Percentiles rank a stretch among this genome's conserved stretches.
Evolutionary conservation across 2,797 vertebrate species (phyloP).

Genomic region (Oreochromis mossambicus): DNA sequence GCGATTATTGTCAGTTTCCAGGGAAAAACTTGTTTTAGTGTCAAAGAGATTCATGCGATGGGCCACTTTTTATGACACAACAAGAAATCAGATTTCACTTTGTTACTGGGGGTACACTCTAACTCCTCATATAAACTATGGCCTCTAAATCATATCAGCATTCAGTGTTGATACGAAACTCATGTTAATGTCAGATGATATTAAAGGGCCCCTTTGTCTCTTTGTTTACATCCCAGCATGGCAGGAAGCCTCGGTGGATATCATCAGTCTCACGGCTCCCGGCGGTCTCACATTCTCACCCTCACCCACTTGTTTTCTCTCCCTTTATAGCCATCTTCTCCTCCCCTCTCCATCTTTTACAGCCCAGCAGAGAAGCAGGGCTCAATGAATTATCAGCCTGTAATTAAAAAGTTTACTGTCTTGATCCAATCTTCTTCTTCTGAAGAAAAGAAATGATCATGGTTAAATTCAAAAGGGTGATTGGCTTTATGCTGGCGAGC

Average conservation of each 20-base stretch:
- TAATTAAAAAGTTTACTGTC: constrained; percentile 39
- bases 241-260: constrained; percentile 1
- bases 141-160: constrained; percentile 3
- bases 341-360: constrained; percentile 1
- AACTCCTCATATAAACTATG: not conserved
- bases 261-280: constrained; percentile 24
- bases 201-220: constrained; percentile 29
- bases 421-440: not conserved
- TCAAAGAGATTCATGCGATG: not conserved
- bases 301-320: constrained; percentile 17
- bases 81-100: not conserved
- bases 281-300: not conserved
- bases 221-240: constrained; percentile 35
- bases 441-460: not conserved
- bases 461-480: not conserved
- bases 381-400: constrained; percentile 7
- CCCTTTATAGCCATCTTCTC: not conserved
- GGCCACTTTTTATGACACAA: not conserved
- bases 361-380: not conserved
- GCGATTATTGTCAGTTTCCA: not conserved
- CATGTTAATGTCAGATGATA: constrained; percentile 31
- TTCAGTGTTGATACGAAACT: not conserved
- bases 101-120: constrained; percentile 1
- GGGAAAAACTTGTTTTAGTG: not conserved
- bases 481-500: not conserved